These are phyloP conservation scores for Colletes collaris DNA, from an alignment of 2,888 invertebrate species.

Conservation along the genomic window DNA sequence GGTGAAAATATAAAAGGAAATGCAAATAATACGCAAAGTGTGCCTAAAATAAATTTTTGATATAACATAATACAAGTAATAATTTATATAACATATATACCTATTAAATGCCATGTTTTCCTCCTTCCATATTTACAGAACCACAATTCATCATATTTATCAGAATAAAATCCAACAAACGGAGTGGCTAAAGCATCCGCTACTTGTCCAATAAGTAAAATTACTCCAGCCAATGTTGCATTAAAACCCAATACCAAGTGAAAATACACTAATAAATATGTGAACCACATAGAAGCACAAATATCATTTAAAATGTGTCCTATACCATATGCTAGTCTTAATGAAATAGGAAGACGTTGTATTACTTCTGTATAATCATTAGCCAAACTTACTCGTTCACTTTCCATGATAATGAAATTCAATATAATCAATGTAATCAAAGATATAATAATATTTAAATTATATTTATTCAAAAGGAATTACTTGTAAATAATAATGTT, in stretches of 20 bases:
- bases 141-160: constrained; percentile 87
- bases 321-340: constrained; percentile 87
- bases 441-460: background rate
- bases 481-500: background rate
- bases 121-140: constrained; percentile 90
- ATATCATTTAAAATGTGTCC: constrained; percentile 97
- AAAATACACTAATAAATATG: constrained; percentile 93
- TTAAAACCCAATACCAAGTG: constrained; percentile 85
- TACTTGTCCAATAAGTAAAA: constrained; percentile 92
- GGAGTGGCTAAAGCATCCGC: constrained; percentile 95
- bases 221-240: constrained; percentile 84
- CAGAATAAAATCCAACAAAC: constrained; percentile 93
- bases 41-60: constrained; percentile 84
- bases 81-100: constrained; percentile 84
- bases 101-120: constrained; percentile 95
- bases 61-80: background rate
- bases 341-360: constrained; percentile 80
- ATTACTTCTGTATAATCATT: constrained; percentile 84
- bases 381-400: constrained; percentile 55
- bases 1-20: constrained; percentile 95
- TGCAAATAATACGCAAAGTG: constrained; percentile 89
- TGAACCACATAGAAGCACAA: constrained; percentile 97
- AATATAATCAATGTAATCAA: constrained; percentile 3
- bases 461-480: background rate
- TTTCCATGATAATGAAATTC: constrained; percentile 69